Percentiles rank a stretch among this genome's conserved stretches.
These are phyloP conservation scores for Pheosia tremula DNA, from an alignment of 2,888 invertebrate species.

Conservation along the genomic window DNA sequence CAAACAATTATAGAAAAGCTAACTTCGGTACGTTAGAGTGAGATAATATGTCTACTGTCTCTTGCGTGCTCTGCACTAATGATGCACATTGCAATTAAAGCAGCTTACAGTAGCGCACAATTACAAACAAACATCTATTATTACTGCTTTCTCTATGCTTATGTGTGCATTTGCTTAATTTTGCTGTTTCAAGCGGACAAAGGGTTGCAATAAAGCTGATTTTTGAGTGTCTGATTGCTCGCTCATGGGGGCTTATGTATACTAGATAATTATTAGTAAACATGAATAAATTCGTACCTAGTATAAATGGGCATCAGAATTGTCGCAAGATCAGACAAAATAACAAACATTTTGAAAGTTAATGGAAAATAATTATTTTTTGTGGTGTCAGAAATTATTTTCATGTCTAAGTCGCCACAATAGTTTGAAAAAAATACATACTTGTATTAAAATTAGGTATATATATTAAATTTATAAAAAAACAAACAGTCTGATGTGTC, in stretches of 20 bases:
- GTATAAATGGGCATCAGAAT: too few relatives aligned
- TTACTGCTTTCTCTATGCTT: constrained; percentile 41
- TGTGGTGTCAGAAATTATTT: too few relatives aligned
- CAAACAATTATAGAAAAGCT: constrained; percentile 34
- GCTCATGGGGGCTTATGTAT: background rate
- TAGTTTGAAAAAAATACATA: too few relatives aligned
- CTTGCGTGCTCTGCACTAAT: constrained; percentile 47
- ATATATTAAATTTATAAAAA: too few relatives aligned
- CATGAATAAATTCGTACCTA: too few relatives aligned
- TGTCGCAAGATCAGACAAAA: too few relatives aligned
- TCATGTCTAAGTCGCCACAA: too few relatives aligned
- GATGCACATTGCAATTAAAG: constrained; percentile 64
- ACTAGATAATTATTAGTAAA: too few relatives aligned
- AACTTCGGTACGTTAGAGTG: constrained; percentile 29
- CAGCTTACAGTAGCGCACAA: constrained; percentile 49
- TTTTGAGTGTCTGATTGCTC: constrained; percentile 15
- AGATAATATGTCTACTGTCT: constrained; percentile 20
- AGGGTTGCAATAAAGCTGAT: constrained; percentile 19
- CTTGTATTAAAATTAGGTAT: too few relatives aligned
- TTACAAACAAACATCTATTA: constrained; percentile 59
- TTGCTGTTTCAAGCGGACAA: constrained; percentile 29
- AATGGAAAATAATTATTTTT: too few relatives aligned
- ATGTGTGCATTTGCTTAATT: constrained; percentile 51
- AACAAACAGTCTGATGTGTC: too few relatives aligned
- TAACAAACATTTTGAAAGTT: too few relatives aligned